A percentile compares a stretch with the other conserved stretches of the same genome.
phyloP scores from a whole-genome alignment of 2,797 vertebrate species.

The Sylvilagus floridanus region DNA sequence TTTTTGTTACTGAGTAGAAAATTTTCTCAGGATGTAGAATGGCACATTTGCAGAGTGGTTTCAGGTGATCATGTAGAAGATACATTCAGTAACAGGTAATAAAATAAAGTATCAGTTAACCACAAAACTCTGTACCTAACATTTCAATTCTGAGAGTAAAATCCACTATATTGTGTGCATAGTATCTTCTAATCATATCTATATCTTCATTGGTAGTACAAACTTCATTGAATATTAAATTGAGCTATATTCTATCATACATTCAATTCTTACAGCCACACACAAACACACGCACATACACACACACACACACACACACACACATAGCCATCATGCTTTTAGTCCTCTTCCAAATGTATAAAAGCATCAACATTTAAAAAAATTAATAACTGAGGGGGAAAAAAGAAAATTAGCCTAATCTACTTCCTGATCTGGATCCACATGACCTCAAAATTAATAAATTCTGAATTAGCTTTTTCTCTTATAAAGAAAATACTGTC shows the following conservation, averaged over 20 bases:
- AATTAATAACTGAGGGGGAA: not conserved
- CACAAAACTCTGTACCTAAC: not conserved
- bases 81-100: not conserved
- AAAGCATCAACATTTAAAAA: not conserved
- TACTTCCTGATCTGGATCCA: not conserved
- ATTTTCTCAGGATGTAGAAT: not conserved
- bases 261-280: not conserved
- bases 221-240: not conserved
- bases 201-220: not conserved
- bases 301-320: not conserved
- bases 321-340: not conserved
- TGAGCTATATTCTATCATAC: not conserved
- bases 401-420: not conserved
- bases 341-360: not conserved
- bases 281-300: not conserved
- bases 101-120: not conserved
- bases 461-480: slow-evolving; percentile 18
- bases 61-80: not conserved
- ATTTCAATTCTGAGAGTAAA: not conserved
- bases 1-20: not conserved
- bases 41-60: not conserved
- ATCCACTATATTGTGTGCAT: not conserved
- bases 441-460: slow-evolving; percentile 20
- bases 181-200: not conserved
- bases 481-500: slow-evolving; percentile 78